Percentiles rank a stretch among this genome's conserved stretches.
These are phyloP conservation scores for Paracanthobrama guichenoti DNA, from an alignment of 2,113 vertebrate species.

Conservation along the genomic window DNA sequence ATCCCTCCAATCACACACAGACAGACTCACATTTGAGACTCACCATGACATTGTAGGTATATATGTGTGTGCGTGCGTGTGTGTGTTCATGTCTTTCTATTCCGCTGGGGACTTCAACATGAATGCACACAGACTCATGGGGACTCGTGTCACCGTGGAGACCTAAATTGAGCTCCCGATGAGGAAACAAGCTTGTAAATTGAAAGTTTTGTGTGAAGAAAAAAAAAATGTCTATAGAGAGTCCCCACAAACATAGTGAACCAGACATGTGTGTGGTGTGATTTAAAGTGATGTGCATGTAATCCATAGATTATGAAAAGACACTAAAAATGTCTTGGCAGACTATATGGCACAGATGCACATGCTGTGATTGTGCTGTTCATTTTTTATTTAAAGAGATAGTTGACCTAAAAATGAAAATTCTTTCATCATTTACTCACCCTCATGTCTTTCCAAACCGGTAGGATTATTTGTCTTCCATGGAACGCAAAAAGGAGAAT, in stretches of 20 bases:
- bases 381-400: constrained; percentile 20
- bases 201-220: too few species aligned
- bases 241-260: too few species aligned
- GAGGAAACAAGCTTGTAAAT: too few species aligned
- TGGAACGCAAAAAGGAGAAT: background rate
- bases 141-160: too few species aligned
- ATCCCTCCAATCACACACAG: background rate
- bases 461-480: background rate
- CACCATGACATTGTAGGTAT: constrained; percentile 8
- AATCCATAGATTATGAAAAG: constrained; percentile 29
- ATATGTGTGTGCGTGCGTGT: background rate
- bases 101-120: too few species aligned
- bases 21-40: background rate
- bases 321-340: constrained; percentile 33
- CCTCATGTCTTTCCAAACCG: background rate
- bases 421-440: background rate
- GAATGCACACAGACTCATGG: too few species aligned
- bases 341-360: constrained; percentile 17
- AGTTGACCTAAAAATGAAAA: constrained; percentile 8
- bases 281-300: constrained; percentile 3
- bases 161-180: too few species aligned
- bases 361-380: constrained; percentile 16
- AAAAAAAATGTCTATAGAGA: too few species aligned
- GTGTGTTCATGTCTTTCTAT: too few species aligned
- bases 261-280: constrained; percentile 1